These are phyloP conservation scores for Trichopria drosophilae DNA, from an alignment of 2,888 invertebrate species.

Conservation along the genomic window DNA sequence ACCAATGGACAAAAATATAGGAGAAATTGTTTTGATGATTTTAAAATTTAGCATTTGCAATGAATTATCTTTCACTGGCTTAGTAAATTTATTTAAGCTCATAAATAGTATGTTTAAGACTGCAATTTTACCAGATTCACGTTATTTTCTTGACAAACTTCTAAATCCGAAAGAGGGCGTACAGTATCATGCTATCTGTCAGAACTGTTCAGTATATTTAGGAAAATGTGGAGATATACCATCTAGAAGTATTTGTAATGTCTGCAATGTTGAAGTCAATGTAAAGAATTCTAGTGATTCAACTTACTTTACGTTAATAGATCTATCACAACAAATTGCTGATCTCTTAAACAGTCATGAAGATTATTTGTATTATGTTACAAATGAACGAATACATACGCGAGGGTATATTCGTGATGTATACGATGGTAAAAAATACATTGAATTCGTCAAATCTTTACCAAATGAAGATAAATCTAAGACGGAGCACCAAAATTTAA, in stretches of 20 bases:
- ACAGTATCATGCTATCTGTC: constrained; percentile 14
- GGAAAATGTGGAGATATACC: constrained; percentile 6
- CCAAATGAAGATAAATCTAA: too few species aligned
- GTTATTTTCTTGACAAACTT: constrained; percentile 19
- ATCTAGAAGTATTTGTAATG: constrained; percentile 1
- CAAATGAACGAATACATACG: constrained; percentile 4
- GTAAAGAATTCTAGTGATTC: constrained; percentile 2
- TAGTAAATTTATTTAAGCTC: constrained; percentile 21
- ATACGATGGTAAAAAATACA: constrained; percentile 23
- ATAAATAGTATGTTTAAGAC: constrained; percentile 20
- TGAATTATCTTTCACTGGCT: too few species aligned
- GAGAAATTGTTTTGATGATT: too few species aligned
- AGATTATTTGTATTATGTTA: constrained; percentile 9
- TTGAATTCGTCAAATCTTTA: constrained; percentile 12
- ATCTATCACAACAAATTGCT: constrained; percentile 9
- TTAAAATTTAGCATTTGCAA: too few species aligned
- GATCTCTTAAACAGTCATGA: neutral
- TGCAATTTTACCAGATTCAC: constrained; percentile 25
- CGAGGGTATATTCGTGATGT: constrained; percentile 17
- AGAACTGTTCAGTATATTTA: constrained; percentile 8
- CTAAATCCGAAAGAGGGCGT: constrained; percentile 12
- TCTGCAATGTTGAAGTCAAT: constrained; percentile 1
- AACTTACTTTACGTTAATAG: constrained; percentile 13
- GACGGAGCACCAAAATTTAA: too few species aligned
- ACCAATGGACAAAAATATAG: too few species aligned